Percentiles rank a stretch among this genome's conserved stretches.
Conservation (phyloP, 1,140 invertebrate species). For the Drosophila pectinifera region DNA sequence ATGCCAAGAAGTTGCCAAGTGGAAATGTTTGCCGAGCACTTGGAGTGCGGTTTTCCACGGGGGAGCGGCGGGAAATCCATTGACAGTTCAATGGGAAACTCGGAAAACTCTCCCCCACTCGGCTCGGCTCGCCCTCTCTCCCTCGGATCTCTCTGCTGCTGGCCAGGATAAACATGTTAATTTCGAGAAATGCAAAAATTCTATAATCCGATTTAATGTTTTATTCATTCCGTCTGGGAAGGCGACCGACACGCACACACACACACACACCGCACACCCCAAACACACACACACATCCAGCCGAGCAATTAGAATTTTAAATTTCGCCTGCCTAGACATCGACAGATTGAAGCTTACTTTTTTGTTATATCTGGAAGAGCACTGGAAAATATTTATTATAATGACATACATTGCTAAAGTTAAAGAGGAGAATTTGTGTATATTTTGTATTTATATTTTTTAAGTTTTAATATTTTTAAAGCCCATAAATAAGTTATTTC, state of each 20-base stretch:
- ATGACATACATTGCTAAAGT: too few relatives aligned
- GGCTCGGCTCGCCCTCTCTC: too few relatives aligned
- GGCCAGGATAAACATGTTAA: constrained; percentile 79
- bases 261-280: constrained; percentile 15
- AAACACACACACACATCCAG: constrained; percentile 26
- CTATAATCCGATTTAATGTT: constrained; percentile 83
- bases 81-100: constrained; percentile 31
- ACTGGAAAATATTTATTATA: not conserved
- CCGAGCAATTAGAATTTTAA: constrained; percentile 78
- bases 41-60: constrained; percentile 39
- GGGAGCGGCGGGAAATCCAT: not conserved
- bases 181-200: constrained; percentile 80
- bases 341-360: constrained; percentile 43
- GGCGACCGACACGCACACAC: constrained; percentile 10
- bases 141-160: not conserved
- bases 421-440: not conserved
- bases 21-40: constrained; percentile 49
- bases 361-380: constrained; percentile 8
- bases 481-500: not conserved
- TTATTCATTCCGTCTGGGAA: constrained; percentile 71
- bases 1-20: constrained; percentile 52
- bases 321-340: constrained; percentile 53
- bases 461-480: not conserved
- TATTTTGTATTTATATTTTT: not conserved
- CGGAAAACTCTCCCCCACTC: constrained; percentile 6